These are phyloP conservation scores for Hoplias malabaricus DNA, from an alignment of 2,113 vertebrate genomes.

Conservation along the genomic window DNA sequence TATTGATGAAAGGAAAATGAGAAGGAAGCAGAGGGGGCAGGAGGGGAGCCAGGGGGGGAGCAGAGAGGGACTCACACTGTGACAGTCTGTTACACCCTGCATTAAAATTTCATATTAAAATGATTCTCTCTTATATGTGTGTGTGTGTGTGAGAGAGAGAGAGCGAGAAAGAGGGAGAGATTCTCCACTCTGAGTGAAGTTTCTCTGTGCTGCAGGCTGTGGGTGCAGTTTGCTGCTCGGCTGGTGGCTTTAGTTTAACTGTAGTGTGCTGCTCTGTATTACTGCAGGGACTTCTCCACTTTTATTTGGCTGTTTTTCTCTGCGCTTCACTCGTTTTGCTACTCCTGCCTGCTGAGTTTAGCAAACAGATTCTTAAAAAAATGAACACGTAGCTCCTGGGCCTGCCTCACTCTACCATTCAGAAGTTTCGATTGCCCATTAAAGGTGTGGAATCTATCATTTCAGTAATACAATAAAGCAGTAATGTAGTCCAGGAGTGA, in stretches of 20 bases:
- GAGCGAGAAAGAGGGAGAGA: conserved; percentile 1
- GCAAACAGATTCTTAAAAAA: not conserved
- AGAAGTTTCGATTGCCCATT: too few relatives aligned
- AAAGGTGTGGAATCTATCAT: too few relatives aligned
- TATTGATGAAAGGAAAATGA: conserved; percentile 72
- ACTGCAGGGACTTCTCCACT: not conserved
- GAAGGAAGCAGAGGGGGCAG: conserved; percentile 50
- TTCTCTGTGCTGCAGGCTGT: not conserved
- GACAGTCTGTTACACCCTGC: not conserved
- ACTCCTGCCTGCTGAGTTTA: not conserved
- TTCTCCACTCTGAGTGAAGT: not conserved
- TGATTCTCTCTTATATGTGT: not conserved
- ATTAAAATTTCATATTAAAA: conserved; percentile 32
- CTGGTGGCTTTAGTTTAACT: not conserved
- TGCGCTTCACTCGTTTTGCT: not conserved
- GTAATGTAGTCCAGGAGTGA: too few relatives aligned
- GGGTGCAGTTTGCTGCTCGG: not conserved
- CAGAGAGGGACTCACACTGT: not conserved
- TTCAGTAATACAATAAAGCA: too few relatives aligned
- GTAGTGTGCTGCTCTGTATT: not conserved
- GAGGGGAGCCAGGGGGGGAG: not conserved
- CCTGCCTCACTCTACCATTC: too few relatives aligned
- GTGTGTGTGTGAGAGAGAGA: not conserved
- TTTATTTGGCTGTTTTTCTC: not conserved
- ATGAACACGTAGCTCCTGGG: too few relatives aligned